Evolutionary conservation across 2,888 invertebrate genomes (phyloP), one percentile per base, ranked within the genome.

Genomic region (Cistogaster globosa): DNA sequence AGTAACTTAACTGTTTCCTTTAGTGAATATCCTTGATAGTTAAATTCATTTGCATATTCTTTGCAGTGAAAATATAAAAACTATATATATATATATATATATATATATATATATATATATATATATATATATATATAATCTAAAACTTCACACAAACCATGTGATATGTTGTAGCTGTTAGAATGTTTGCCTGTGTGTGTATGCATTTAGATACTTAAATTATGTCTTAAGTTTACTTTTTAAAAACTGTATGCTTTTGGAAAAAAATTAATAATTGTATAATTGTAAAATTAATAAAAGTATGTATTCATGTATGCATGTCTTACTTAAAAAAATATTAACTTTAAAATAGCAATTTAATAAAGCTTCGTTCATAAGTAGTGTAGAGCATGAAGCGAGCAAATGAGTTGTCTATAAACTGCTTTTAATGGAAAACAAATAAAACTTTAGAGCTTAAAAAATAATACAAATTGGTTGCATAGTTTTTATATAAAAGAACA

Each of bases 181-280:
- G 68, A 81, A 75, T 81, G 75, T 81, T 48, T 79, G 71, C 79
- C 63, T 63, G 75, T 79, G 48, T 71, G 26, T 71, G 53, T 69
- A 67, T 68, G 32, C 62, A 67, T 67, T 60, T 80, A 75, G 68
- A 68, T 45, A 48, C 38, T n/a, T n/a, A 45, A 63, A 67, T 18
- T 68, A 68, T 81, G 62, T 32, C 68, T 75, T 69, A 57, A 75
- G 62, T 57, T 55, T 32, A 32, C 7, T 32, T 32, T 26, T 38
- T 57, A 71, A 20, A 63, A 45, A 42, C 4, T 69, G 11, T 18
- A 12, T 26, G 20, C 57, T 53, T 38, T 22, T 69, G 57, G 22
- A 42, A 53, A 20, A 67, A 7, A 36, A 22, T 16, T 12, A 38
- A 22, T 36, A 36, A 20, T 36, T 53, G n/a, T n/a, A n/a, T n/a